Conservation (phyloP, 2,113 vertebrate species). For the Sapayoa aenigma region DNA sequence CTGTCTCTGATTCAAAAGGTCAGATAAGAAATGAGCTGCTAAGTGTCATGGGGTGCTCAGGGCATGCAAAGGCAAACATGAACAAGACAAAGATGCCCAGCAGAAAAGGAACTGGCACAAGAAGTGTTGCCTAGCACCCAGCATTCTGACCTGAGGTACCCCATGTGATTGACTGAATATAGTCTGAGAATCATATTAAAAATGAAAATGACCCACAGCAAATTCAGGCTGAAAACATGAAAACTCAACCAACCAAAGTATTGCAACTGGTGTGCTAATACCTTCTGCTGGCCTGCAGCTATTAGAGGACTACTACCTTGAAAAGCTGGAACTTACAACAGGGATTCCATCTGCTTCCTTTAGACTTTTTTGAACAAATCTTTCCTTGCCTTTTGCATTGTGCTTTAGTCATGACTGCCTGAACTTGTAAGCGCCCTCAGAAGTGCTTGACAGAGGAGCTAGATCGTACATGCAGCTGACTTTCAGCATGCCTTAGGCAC, state of each 20-base stretch:
- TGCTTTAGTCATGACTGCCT: not conserved
- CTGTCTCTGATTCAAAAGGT: not conserved
- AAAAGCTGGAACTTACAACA: not conserved
- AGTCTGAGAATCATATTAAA: not conserved
- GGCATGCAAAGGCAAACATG: not conserved
- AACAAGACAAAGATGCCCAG: not conserved
- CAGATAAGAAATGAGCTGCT: not conserved
- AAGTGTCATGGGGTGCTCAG: not conserved
- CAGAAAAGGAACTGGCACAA: not conserved
- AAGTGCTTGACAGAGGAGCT: not conserved
- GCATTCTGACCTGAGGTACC: not conserved
- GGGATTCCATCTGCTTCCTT: not conserved
- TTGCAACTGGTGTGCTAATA: not conserved
- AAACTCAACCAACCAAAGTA: not conserved
- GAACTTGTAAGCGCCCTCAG: not conserved
- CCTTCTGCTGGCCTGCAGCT: not conserved
- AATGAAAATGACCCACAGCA: not conserved
- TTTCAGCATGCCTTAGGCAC: not conserved
- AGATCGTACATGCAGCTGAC: not conserved
- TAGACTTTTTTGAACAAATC: rapidly evolving
- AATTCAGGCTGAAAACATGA: not conserved
- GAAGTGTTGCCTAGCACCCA: not conserved
- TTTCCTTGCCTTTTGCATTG: not conserved
- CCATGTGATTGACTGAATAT: not conserved
- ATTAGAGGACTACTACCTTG: not conserved